phyloP scores from a whole-genome alignment of 2,113 vertebrate species.

The Onychorhynchus coronatus region DNA sequence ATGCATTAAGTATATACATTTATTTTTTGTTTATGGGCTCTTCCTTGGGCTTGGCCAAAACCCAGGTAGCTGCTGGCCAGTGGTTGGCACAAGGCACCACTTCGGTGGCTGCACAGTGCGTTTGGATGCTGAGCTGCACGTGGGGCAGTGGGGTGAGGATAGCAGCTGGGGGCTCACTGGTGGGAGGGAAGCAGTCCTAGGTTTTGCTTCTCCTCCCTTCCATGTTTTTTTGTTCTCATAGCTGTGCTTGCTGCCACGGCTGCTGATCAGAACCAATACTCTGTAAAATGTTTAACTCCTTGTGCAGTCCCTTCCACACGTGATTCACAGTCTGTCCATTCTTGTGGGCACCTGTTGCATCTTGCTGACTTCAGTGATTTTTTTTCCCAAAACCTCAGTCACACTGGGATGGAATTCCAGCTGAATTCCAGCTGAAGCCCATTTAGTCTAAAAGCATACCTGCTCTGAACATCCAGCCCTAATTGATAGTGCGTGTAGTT shows the following conservation, averaged over 20 bases:
- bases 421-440: neutral
- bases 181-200: neutral
- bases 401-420: neutral
- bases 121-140: neutral
- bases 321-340: neutral
- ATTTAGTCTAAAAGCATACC: neutral
- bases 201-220: neutral
- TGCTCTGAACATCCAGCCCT: neutral
- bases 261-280: neutral
- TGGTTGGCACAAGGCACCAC: rapidly evolving
- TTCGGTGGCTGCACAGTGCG: rapidly evolving
- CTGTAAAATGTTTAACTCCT: neutral
- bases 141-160: neutral
- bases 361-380: neutral
- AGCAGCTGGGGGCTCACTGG: neutral
- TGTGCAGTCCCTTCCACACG: rapidly evolving
- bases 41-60: neutral
- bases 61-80: neutral
- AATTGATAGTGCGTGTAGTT: neutral
- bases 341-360: neutral
- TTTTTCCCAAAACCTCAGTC: neutral
- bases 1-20: neutral
- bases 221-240: rapidly evolving
- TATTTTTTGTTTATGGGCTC: neutral
- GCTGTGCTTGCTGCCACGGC: rapidly evolving